Conservation (phyloP, 1,140 invertebrate genomes). For the Drosophila kanapiae region DNA sequence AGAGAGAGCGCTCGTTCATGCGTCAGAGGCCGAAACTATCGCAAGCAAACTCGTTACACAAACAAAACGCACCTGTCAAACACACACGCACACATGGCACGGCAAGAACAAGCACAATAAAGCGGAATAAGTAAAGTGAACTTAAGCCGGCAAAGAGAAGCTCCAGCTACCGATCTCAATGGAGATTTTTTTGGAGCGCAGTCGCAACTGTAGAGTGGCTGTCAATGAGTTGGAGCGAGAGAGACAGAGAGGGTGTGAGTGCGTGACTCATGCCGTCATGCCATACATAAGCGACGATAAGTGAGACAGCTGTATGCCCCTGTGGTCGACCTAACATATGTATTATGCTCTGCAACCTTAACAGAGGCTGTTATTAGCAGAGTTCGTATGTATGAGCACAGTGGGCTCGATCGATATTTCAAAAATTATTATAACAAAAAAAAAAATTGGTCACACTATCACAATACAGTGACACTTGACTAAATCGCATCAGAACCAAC, state of each 20-base stretch:
- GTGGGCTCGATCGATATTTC: background rate
- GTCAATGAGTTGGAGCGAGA: background rate
- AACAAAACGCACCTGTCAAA: constrained; percentile 77
- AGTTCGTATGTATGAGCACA: background rate
- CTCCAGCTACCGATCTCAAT: constrained; percentile 32
- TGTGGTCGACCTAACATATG: background rate
- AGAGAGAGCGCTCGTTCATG: constrained; percentile 37
- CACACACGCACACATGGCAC: constrained; percentile 33
- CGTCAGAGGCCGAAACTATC: constrained; percentile 68
- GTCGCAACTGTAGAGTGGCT: constrained; percentile 29
- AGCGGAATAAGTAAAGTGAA: constrained; percentile 15
- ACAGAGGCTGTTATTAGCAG: constrained; percentile 7
- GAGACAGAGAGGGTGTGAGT: constrained; percentile 8
- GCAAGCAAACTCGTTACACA: constrained; percentile 62
- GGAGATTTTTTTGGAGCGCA: constrained; percentile 35
- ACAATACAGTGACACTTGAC: background rate
- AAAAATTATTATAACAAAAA: background rate
- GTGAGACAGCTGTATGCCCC: constrained; percentile 36
- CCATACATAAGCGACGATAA: constrained; percentile 35
- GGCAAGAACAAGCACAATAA: constrained; percentile 1
- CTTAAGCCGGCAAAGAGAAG: constrained; percentile 32
- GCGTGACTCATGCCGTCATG: constrained; percentile 35
- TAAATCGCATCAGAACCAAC: constrained; percentile 6
- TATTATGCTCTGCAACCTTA: background rate
- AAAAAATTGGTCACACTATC: background rate